A percentile compares a stretch with the other conserved stretches of the same genome.
phyloP scores from a whole-genome alignment of 2,113 vertebrate species.

The Indri indri region DNA sequence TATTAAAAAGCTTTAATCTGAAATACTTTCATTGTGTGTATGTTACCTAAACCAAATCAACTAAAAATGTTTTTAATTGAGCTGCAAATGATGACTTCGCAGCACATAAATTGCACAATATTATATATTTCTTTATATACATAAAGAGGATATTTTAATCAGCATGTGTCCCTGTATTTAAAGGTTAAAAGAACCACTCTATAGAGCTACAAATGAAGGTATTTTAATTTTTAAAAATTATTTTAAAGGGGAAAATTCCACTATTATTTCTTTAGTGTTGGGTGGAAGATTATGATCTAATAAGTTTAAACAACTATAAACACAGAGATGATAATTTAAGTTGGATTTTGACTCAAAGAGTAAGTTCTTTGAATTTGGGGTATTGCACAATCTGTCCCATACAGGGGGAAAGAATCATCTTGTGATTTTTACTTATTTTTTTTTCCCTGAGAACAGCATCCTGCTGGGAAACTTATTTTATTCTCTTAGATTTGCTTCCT shows the following conservation, averaged over 20 bases:
- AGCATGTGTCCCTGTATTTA: background rate
- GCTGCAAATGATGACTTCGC: background rate
- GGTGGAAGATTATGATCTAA: background rate
- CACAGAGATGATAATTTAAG: background rate
- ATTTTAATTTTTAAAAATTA: background rate
- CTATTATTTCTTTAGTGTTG: background rate
- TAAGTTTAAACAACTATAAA: background rate
- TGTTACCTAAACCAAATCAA: background rate
- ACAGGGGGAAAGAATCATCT: background rate
- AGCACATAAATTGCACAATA: background rate
- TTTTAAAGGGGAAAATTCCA: background rate
- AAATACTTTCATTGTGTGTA: background rate
- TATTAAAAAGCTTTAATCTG: background rate
- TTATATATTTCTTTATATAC: background rate
- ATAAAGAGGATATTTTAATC: constrained; percentile 23
- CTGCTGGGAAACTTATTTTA: constrained; percentile 27
- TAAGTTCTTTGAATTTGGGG: background rate
- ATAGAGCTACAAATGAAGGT: background rate
- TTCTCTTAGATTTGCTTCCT: constrained; percentile 17
- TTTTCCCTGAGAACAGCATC: background rate
- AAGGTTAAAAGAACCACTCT: background rate
- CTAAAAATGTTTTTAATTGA: constrained; percentile 27
- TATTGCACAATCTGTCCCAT: background rate
- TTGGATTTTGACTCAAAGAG: constrained; percentile 26
- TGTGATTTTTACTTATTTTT: background rate